Conservation (phyloP, 2,113 vertebrate genomes). For the Tragelaphus scriptus region DNA sequence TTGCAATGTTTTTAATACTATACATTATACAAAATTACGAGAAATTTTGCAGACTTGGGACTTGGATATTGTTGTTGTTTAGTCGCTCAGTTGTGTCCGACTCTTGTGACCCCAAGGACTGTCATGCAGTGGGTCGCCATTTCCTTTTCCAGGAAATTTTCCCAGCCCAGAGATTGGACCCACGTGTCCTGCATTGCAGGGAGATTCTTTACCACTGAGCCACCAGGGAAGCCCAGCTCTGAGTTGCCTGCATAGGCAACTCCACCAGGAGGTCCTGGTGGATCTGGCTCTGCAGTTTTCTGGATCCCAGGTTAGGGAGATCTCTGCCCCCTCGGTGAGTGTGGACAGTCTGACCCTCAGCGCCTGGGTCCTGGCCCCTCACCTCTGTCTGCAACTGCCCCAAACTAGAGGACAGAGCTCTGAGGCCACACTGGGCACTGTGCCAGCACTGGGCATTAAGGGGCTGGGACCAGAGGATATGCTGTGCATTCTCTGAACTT, state of each 20-base stretch:
- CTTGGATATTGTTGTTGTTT: neutral
- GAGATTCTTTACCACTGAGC: neutral
- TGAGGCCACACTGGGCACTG: neutral
- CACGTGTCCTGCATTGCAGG: neutral
- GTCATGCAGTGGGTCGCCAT: neutral
- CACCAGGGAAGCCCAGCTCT: neutral
- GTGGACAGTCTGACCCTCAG: neutral
- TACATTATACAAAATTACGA: neutral
- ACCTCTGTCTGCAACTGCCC: neutral
- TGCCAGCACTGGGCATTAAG: accelerated
- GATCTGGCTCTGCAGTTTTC: too few species aligned
- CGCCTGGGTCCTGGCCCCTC: neutral
- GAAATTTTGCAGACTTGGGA: neutral
- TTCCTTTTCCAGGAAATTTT: neutral
- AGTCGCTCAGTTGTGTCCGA: accelerated
- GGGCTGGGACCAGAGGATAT: neutral
- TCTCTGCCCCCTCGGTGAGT: neutral
- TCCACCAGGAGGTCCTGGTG: accelerated
- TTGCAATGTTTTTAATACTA: neutral
- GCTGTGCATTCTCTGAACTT: neutral
- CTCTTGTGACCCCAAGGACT: neutral
- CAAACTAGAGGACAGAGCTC: neutral
- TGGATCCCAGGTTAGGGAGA: accelerated
- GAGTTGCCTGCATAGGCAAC: neutral
- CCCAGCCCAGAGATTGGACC: neutral